phyloP scores from a whole-genome alignment of 2,113 vertebrate species.

The Pachycephala philippinensis region DNA sequence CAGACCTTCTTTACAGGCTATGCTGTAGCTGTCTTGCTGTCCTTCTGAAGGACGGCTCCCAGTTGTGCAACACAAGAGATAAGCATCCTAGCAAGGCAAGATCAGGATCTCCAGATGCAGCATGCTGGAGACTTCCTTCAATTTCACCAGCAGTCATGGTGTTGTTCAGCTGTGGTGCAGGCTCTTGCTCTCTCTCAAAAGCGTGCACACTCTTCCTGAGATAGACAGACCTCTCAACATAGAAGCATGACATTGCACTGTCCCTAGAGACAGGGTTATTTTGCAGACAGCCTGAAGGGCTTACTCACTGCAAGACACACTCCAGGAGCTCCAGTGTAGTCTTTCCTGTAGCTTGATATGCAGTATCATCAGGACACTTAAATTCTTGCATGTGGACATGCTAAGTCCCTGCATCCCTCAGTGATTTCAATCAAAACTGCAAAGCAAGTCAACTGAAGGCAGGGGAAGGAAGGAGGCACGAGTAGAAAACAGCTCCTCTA shows the following conservation, averaged over 20 bases:
- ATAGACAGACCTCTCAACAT: neutral
- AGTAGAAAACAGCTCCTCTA: neutral
- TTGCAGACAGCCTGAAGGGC: neutral
- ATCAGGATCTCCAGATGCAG: neutral
- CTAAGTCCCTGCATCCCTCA: neutral
- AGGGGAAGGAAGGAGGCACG: neutral
- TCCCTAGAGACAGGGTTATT: neutral
- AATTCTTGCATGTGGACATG: neutral
- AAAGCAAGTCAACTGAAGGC: neutral
- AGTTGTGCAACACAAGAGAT: rapidly evolving
- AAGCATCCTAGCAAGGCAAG: rapidly evolving
- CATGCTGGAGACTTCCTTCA: neutral
- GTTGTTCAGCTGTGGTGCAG: neutral
- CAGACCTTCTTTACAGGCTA: neutral
- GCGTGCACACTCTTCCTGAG: neutral
- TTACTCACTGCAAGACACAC: neutral
- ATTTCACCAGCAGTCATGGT: rapidly evolving
- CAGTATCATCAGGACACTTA: neutral
- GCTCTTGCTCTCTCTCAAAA: neutral
- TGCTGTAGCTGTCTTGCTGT: neutral
- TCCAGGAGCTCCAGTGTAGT: neutral
- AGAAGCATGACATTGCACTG: rapidly evolving
- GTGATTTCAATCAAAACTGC: neutral
- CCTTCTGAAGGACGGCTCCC: neutral
- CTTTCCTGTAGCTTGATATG: neutral